Evolutionary conservation across 2,797 vertebrate species (phyloP).

Genomic region (Trachops cirrhosus): DNA sequence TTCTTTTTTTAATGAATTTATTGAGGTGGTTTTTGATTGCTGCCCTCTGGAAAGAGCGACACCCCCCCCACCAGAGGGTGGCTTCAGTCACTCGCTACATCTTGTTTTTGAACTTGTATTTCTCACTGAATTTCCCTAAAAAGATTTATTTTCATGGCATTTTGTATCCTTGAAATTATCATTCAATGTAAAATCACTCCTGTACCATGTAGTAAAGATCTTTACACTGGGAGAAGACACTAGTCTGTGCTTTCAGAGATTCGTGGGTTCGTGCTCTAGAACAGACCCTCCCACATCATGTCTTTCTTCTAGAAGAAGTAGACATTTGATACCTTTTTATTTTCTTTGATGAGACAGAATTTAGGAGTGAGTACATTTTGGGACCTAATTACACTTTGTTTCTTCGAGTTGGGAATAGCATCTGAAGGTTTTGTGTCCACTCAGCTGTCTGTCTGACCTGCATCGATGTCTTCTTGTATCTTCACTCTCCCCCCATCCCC

Average conservation of each 20-base stretch:
- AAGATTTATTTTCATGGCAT: background rate
- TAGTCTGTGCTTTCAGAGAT: background rate
- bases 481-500: background rate
- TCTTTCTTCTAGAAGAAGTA: background rate
- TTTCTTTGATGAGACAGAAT: background rate
- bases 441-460: slow-evolving; percentile 16
- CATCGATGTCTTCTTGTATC: background rate
- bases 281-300: background rate
- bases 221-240: background rate
- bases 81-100: background rate
- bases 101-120: background rate
- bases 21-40: background rate
- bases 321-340: background rate
- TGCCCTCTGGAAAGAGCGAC: background rate
- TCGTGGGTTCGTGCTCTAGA: background rate
- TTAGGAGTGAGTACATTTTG: background rate
- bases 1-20: background rate
- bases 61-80: background rate
- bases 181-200: background rate
- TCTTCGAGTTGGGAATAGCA: background rate
- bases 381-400: background rate
- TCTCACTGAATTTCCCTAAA: background rate
- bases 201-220: background rate
- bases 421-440: background rate
- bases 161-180: slow-evolving; percentile 4